Evolutionary conservation across 2,888 invertebrate genomes (phyloP).

Genomic region (Gymnoscelis rufifasciata): DNA sequence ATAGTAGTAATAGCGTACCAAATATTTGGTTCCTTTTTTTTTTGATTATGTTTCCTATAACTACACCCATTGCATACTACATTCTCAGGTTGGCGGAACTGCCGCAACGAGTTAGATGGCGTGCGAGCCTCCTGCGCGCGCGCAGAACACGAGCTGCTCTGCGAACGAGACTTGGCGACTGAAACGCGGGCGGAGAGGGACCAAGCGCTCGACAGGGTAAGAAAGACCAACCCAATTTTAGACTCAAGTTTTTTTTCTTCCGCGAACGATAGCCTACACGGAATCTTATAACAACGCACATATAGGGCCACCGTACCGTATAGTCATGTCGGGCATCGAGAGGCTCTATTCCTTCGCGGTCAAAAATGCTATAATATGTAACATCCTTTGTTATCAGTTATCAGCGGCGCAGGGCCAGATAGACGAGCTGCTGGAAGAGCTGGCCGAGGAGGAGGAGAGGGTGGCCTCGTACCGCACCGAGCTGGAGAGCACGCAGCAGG

Average conservation of each 20-base stretch:
- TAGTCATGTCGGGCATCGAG: no score
- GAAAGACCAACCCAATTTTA: background rate
- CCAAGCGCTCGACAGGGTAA: constrained; percentile 44
- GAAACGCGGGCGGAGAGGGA: constrained; percentile 47
- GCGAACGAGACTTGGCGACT: constrained; percentile 44
- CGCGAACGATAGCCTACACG: no score
- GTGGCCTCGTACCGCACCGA: constrained; percentile 10
- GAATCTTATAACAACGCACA: no score
- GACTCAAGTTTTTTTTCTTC: no score
- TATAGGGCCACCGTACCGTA: no score
- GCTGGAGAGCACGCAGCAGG: constrained; percentile 6
- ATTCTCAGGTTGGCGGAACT: constrained; percentile 58
- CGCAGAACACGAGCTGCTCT: constrained; percentile 21
- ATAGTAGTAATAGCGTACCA: no score
- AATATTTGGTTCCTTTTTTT: no score
- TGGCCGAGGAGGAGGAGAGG: constrained; percentile 46
- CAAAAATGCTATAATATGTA: no score
- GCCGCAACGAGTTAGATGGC: constrained; percentile 63
- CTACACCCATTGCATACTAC: background rate
- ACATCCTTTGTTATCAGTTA: constrained; percentile 36
- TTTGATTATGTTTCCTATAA: no score
- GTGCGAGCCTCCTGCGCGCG: constrained; percentile 43
- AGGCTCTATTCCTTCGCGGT: no score
- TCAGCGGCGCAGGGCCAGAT: constrained; percentile 52
- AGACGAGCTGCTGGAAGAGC: constrained; percentile 47